Conservation (phyloP, 2,888 invertebrate species). For the Tetragonula carbonaria region DNA sequence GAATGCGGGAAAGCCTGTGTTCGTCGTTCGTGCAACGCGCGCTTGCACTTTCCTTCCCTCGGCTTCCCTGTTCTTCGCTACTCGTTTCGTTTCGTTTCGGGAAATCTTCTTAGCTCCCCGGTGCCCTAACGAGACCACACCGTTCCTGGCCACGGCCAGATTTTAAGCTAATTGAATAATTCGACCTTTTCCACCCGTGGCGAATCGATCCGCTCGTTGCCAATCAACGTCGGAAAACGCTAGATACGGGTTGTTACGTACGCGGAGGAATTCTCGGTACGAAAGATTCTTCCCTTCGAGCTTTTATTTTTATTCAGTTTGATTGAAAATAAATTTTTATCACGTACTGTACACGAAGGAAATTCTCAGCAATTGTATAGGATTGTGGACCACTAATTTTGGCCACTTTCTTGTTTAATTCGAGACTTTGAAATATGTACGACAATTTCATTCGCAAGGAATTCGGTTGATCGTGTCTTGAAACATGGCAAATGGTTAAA, state of each 20-base stretch:
- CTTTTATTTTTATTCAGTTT: background rate
- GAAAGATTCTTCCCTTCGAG: background rate
- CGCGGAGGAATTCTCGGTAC: background rate
- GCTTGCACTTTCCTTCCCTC: conserved; percentile 29
- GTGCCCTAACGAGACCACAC: conserved; percentile 76
- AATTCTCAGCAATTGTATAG: no score
- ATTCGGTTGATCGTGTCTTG: no score
- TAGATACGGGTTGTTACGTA: background rate
- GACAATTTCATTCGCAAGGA: no score
- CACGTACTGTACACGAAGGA: no score
- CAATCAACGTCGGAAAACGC: background rate
- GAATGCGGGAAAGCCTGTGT: conserved; percentile 21
- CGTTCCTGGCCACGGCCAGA: conserved; percentile 57
- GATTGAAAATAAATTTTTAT: background rate
- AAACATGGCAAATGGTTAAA: no score
- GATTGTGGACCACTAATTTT: no score
- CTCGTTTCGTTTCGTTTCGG: conserved; percentile 37
- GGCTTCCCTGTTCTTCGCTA: conserved; percentile 17
- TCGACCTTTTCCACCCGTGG: conserved; percentile 72
- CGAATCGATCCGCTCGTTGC: conserved; percentile 24
- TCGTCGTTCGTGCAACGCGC: conserved; percentile 20
- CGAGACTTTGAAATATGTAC: no score
- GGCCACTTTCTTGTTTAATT: no score
- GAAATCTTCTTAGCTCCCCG: conserved; percentile 79
- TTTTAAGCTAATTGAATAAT: conserved; percentile 81